Base-by-base conservation (phyloP, 2,888 invertebrate species). In the Camponotus fellah region DNA sequence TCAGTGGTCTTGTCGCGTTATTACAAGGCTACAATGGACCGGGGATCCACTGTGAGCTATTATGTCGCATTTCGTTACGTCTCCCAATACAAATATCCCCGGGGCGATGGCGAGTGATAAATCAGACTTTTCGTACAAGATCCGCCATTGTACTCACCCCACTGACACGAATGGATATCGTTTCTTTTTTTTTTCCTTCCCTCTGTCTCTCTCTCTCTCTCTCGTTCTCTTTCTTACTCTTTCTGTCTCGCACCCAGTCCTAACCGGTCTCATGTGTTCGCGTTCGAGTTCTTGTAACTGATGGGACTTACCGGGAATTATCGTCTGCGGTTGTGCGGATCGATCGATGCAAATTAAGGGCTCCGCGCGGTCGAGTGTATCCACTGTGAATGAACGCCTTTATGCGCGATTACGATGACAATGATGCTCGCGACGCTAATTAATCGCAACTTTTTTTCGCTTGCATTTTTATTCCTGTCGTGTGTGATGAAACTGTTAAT, bases 21-120 rank as follows among this genome's bases (percentile, higher is more conserved):
- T 93, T 93, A 92, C 92, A 92, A 91, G 91, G 92, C 92, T 92
- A 94, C 93, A 93, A 94, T 94, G 92, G 93, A 93, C 89, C 91
- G 91, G 92, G 92, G 92, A 93, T 93, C 92, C 92, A 93, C 92
- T 91, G 92, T 91, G 89, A 91, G 92, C 94, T 94, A 94, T 94
- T 94, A 94, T 94, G 94, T 93, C 93, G 92, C 92, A 93, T 94
- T 94, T 93, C 93, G 94, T 94, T 93, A 94, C 92, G 92, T 92
- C 91, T 92, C 90, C 92, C 92, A 94, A 93, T 94, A 94, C 94
- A 94, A 94, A 94, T 93, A 94, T 87, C 91, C 88, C 86, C 85
- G 81, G 90, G 88, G 89, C 90, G 91, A 90, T 87, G 88, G 79
- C 88, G 88, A 92, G 94, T 94, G 93, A 95, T 95, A 95, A 95